These are phyloP conservation scores for Drosophila kanekoi DNA, from an alignment of 2,888 invertebrate genomes.

Conservation along the genomic window DNA sequence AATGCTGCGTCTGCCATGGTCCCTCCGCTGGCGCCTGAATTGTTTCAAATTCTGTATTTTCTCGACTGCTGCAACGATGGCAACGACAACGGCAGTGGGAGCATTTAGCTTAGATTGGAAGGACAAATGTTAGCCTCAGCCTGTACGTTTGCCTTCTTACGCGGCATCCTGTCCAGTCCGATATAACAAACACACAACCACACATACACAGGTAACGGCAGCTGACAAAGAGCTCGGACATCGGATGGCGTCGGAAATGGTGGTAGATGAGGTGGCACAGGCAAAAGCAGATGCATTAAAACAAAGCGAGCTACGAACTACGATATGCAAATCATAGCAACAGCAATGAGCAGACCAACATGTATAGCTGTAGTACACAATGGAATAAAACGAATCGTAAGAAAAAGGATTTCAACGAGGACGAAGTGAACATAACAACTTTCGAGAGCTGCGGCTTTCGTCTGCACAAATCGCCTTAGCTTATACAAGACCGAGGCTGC, in stretches of 20 bases:
- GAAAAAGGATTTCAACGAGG: slow-evolving; percentile 65
- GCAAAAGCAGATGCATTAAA: slow-evolving; percentile 70
- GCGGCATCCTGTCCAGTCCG: slow-evolving; percentile 69
- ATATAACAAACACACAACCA: slow-evolving; percentile 25
- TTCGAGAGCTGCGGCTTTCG: slow-evolving; percentile 76
- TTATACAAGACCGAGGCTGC: slow-evolving; percentile 69
- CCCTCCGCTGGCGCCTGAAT: slow-evolving; percentile 71
- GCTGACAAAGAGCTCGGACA: slow-evolving; percentile 75
- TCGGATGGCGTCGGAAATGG: slow-evolving; percentile 48
- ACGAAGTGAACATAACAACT: slow-evolving; percentile 71
- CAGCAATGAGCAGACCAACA: slow-evolving; percentile 54
- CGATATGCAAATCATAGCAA: slow-evolving; percentile 80
- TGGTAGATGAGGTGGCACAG: slow-evolving; percentile 31
- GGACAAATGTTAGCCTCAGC: slow-evolving; percentile 76
- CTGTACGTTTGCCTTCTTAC: slow-evolving; percentile 74
- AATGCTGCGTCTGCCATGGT: slow-evolving; percentile 74
- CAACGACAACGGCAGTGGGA: slow-evolving; percentile 54
- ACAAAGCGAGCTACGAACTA: slow-evolving; percentile 76
- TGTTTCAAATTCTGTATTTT: slow-evolving; percentile 79
- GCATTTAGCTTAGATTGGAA: slow-evolving; percentile 81
- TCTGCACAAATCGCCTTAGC: slow-evolving; percentile 78
- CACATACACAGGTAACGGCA: slow-evolving; percentile 60
- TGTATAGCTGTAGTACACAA: slow-evolving; percentile 39
- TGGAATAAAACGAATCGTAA: slow-evolving; percentile 57
- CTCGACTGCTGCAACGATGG: slow-evolving; percentile 47